Base-by-base conservation (phyloP, 2,888 invertebrate species). In the Aspidiotus destructor region DNA sequence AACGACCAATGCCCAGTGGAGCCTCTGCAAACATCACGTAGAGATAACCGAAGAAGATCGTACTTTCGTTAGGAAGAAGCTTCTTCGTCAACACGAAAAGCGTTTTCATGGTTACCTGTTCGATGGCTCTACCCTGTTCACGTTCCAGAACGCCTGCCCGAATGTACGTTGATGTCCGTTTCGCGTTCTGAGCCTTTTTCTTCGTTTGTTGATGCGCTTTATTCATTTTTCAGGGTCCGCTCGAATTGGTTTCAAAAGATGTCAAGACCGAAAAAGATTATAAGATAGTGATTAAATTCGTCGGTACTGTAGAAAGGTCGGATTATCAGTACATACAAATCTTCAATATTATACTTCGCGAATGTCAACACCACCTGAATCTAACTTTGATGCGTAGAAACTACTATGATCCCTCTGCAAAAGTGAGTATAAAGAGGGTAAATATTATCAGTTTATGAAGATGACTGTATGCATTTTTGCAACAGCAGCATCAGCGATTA, bases 331-430 rank as follows among this genome's bases (percentile, higher is more conserved):
- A n/a, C n/a, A n/a, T n/a, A n/a, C 89, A 89, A 74, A 81, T 92
- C 0, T 86, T 89, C 70, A 91, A 91, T 73, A 84, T 91, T 6
- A 83, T 91, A 0, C 82, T 91, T 72, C 79, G 89, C 1, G 86
- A 85, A 74, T 86, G 86, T 72, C 80, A 87, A 70, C 80, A 80
- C 1, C 77, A 82, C 3, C 76, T 91, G 15, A 76, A 86, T 0
- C 76, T 91, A 5, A 84, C 88, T 73, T 76, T 87, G 1, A 83
- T 91, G 6, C 40, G 86, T 86, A 78, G 89, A 1, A 86, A 90
- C 75, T 89, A 82, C 74, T 91, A 83, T 74, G 89, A 91, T 77
- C 82, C 87, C 0, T 63, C 74, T 0, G 83, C 83, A 0, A 86
- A 83, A 80, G 88, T 88, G 77, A 75, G 71, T 44, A n/a, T n/a